Base-by-base conservation (phyloP, 2,888 invertebrate species). In the Drosophila peninsularis region DNA sequence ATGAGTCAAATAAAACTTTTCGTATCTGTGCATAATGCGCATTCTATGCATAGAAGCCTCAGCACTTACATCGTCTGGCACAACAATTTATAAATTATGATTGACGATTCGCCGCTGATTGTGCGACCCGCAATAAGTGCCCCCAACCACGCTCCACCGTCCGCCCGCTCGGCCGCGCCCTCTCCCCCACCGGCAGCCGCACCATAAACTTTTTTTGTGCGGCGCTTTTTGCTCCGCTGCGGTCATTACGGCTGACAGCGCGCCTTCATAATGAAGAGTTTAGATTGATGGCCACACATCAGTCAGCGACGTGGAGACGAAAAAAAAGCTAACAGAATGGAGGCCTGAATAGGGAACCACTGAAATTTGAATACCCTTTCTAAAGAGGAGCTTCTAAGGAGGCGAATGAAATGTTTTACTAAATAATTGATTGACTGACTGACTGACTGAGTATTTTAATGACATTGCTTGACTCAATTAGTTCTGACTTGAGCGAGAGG, bases 251-350 rank as follows among this genome's bases (percentile, higher is more conserved):
- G 82, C 72, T 86, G 88, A 85, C 88, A 88, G 88, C 83, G 78
- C 66, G 88, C 86, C 86, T 88, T 85, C 83, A 86, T 83, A 86
- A 88, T 86, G 86, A 85, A 88, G 88, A 86, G 88, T 88, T 85
- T 85, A 85, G 85, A 85, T 85, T 88, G 85, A 85, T 85, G 88
- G 83, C 76, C 88, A 72, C 78, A 81, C 86, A 85, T 85, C 85
- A 88, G 81, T 85, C 88, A 86, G 58, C 78, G 65, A 47, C 71
- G 70, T 52, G 53, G 17, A 62, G 42, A 36, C 24, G 44, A 14
- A 60, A 55, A 32, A 41, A 53, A 49, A n/a, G 50, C 34, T 50
- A 27, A 11, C 11, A 52, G 24, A 42, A 54, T 21, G 17, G 19
- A 39, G 45, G 53, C 17, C 14, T n/a, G 10, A 24, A 4, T 24